phyloP scores from a whole-genome alignment of 2,113 vertebrate species.

The Cryptomyrus ogoouensis region DNA sequence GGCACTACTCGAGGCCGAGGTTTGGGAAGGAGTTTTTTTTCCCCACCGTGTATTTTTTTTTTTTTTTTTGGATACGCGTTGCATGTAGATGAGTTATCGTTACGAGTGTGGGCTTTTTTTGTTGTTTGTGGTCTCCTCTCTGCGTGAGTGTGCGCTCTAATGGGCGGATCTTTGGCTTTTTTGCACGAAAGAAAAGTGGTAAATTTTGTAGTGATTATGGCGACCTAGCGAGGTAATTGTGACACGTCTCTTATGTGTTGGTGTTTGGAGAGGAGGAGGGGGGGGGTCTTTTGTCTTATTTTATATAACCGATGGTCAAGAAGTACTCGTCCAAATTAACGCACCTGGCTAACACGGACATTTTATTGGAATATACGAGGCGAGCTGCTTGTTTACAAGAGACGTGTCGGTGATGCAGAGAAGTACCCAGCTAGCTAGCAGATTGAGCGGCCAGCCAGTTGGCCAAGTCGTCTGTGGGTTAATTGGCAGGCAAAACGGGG shows the following conservation, averaged over 20 bases:
- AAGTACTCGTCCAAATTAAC: neutral
- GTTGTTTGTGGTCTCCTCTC: neutral
- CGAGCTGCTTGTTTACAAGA: neutral
- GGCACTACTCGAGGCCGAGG: slow-evolving; percentile 62
- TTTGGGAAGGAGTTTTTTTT: slow-evolving; percentile 28
- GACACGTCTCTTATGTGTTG: slow-evolving; percentile 21
- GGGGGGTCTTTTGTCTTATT: slow-evolving; percentile 9
- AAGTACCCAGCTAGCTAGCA: neutral
- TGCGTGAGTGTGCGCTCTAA: neutral
- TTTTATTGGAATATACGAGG: neutral
- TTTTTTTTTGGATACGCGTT: neutral
- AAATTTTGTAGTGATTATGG: slow-evolving; percentile 6
- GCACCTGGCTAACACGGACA: neutral
- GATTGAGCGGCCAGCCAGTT: slow-evolving; percentile 13
- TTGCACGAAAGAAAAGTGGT: neutral
- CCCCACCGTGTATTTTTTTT: neutral
- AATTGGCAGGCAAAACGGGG: slow-evolving; percentile 21
- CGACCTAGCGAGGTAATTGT: slow-evolving; percentile 20
- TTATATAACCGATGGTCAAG: neutral
- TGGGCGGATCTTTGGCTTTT: slow-evolving; percentile 10
- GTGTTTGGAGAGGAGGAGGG: neutral
- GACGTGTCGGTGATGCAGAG: neutral
- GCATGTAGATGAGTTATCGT: neutral
- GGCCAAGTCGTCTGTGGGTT: slow-evolving; percentile 7
- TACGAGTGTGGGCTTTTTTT: neutral